A percentile compares a stretch with the other conserved stretches of the same genome.
Conservation (phyloP, 2,797 vertebrate genomes). For the Lycodopsis pacificus region DNA sequence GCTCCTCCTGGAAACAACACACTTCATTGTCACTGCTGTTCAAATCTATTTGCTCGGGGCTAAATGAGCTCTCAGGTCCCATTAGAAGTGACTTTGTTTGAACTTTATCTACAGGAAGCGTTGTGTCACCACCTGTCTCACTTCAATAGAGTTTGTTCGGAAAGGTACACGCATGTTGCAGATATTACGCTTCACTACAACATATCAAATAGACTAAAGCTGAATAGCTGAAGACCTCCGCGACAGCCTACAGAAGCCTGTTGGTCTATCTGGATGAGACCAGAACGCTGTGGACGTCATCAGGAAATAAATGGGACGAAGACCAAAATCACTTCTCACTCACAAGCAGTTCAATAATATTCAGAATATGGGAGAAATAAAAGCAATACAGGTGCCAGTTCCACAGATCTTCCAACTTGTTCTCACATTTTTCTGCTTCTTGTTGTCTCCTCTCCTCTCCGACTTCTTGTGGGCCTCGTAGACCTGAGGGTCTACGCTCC, state of each 20-base stretch:
- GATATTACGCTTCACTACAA: slow-evolving; percentile 11
- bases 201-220: slow-evolving; percentile 16
- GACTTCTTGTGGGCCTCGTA: slow-evolving; percentile 90
- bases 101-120: background rate
- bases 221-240: background rate
- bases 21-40: background rate
- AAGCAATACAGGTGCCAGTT: background rate
- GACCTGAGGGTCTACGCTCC: slow-evolving; percentile 89
- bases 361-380: background rate
- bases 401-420: background rate
- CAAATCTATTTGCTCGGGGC: background rate
- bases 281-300: slow-evolving; percentile 27
- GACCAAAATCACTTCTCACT: background rate
- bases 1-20: slow-evolving; percentile 80
- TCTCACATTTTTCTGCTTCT: slow-evolving; percentile 87
- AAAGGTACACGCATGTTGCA: background rate
- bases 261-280: slow-evolving; percentile 32
- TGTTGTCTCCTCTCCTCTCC: slow-evolving; percentile 88
- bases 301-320: slow-evolving; percentile 1
- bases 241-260: background rate
- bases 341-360: background rate
- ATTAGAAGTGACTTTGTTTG: background rate
- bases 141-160: background rate
- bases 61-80: background rate
- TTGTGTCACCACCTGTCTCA: background rate